Conservation (phyloP, 2,797 vertebrate species). For the Distichodus sexfasciatus region DNA sequence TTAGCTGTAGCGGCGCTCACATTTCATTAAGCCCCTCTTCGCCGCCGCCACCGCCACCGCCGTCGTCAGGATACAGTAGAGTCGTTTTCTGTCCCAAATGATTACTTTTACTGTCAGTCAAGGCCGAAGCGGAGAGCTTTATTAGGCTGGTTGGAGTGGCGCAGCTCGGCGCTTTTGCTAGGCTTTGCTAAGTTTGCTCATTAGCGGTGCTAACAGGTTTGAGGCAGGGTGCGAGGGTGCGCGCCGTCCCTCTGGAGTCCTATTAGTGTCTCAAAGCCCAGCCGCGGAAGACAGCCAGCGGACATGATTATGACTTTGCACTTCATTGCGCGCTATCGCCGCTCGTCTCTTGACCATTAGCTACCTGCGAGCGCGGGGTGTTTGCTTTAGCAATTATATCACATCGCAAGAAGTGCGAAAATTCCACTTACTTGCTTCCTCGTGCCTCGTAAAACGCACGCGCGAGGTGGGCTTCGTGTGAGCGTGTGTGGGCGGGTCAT, state of each 20-base stretch:
- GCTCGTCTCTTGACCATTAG: slow-evolving; percentile 50
- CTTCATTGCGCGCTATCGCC: slow-evolving; percentile 35
- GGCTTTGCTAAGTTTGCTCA: slow-evolving; percentile 82
- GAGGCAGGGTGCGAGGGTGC: slow-evolving; percentile 75
- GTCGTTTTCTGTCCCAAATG: slow-evolving; percentile 83
- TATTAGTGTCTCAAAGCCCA: slow-evolving; percentile 75
- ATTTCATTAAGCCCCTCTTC: slow-evolving; percentile 74
- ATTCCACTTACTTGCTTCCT: slow-evolving; percentile 48
- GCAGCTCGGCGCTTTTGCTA: slow-evolving; percentile 82
- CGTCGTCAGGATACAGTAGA: slow-evolving; percentile 70
- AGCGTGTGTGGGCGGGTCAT: slow-evolving; percentile 60
- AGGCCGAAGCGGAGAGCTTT: slow-evolving; percentile 69
- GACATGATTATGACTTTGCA: slow-evolving; percentile 50
- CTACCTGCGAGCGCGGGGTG: slow-evolving; percentile 44
- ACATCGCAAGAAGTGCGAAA: slow-evolving; percentile 50
- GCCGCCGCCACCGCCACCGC: slow-evolving; percentile 69
- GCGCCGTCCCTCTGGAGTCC: slow-evolving; percentile 74
- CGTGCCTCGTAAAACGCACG: slow-evolving; percentile 26
- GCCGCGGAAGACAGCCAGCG: slow-evolving; percentile 55
- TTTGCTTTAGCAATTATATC: slow-evolving; percentile 53
- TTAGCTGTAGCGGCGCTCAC: slow-evolving; percentile 66
- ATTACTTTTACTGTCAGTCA: slow-evolving; percentile 87
- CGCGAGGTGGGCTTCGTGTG: slow-evolving; percentile 37
- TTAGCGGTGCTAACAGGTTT: slow-evolving; percentile 76
- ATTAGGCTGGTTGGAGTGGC: slow-evolving; percentile 69